phyloP scores from a whole-genome alignment of 2,113 vertebrate species.

The Rhynchopsitta pachyrhyncha region DNA sequence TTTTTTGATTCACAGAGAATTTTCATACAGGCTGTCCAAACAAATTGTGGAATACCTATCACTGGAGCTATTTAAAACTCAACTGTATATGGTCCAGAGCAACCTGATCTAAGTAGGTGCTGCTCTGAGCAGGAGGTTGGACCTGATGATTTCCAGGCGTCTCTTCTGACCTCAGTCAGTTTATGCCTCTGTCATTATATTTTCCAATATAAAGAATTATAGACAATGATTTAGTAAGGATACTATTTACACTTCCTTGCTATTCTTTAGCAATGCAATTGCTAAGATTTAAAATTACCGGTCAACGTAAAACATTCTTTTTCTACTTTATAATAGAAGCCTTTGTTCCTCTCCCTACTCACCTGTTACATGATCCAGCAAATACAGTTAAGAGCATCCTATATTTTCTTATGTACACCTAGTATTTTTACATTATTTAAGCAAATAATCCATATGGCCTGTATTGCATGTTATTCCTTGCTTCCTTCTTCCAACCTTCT shows the following conservation, averaged over 20 bases:
- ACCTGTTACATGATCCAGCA: background rate
- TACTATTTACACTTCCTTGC: background rate
- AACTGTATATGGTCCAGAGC: fast-evolving
- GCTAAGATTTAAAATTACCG: background rate
- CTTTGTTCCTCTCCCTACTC: background rate
- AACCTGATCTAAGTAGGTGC: background rate
- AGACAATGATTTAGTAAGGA: background rate
- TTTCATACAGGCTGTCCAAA: background rate
- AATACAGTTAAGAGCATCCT: background rate
- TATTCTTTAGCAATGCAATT: background rate
- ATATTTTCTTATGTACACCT: background rate
- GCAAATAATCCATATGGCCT: background rate
- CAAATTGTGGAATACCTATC: background rate
- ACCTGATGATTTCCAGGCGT: background rate
- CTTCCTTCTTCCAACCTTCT: background rate
- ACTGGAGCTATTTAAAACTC: background rate
- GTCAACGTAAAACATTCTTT: background rate
- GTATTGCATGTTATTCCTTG: background rate
- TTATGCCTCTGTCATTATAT: background rate
- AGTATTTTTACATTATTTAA: background rate
- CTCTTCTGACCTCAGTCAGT: background rate
- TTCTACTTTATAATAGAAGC: background rate
- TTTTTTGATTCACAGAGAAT: background rate
- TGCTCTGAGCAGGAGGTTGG: background rate
- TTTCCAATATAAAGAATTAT: background rate